Base-by-base conservation (phyloP, 2,888 invertebrate species). In the Nasonia oneida region DNA sequence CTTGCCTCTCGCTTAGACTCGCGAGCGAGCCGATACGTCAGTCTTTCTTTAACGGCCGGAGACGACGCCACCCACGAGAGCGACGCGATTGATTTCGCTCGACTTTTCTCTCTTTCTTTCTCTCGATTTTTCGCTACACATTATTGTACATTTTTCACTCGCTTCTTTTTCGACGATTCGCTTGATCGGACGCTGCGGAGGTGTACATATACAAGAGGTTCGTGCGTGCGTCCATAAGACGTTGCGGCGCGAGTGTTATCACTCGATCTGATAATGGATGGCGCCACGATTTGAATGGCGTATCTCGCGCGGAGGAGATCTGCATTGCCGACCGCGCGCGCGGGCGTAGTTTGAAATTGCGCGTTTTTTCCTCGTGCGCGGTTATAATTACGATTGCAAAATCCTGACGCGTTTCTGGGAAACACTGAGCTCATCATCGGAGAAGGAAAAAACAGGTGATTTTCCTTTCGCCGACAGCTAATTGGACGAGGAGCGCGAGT, bases 1-100 rank as follows among this genome's bases (percentile, higher is more conserved):
- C 88, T 90, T 81, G 89, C 90, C 87, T 92, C 92, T 91, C 90
- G 76, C 90, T 92, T 89, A 87, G 90, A 89, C 90, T 82, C 71
- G 76, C 86, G 75, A 37, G 23, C 15, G 4, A 29, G 39, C 33
- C 85, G 74, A 81, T 85, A 78, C 79, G 75, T 82, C 79, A 85
- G 73, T 85, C 82, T 79, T 67, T 4, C 23, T 85, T 75, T 57
- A 73, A 14, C 61, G 57, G 74, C 14, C 61, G 73, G 14, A 64
- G 67, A 47, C 71, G 37, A 14, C 61, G 75, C 84, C 84, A 79
- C 84, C 84, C 79, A 75, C 84, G 50, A 29, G 29, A 23, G n/a
- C 37, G 2, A 61, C 57, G 23, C 57, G 57, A 61, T 61, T 61
- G 23, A 23, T 61, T 61, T 61, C 57, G 57, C 57, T 61, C 57